Evolutionary conservation across 2,888 invertebrate genomes (phyloP).

Genomic region (Seira ritae): DNA sequence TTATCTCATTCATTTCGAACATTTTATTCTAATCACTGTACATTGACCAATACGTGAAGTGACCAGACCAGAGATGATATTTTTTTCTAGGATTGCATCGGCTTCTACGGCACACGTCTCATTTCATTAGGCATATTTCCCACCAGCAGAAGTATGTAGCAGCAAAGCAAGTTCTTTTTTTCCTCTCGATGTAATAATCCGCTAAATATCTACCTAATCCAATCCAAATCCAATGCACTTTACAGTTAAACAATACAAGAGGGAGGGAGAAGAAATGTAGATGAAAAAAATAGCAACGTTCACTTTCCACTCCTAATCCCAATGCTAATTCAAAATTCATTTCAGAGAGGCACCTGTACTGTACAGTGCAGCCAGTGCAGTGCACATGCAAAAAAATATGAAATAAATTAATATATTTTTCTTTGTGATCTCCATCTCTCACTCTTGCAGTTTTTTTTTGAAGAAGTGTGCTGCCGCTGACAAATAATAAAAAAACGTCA

Average conservation of each 20-base stretch:
- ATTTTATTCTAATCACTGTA: no score
- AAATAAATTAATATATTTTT: no score
- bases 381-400: background rate
- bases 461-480: background rate
- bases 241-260: no score
- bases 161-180: background rate
- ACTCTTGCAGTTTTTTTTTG: background rate
- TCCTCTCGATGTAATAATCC: background rate
- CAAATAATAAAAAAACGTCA: conserved; percentile 18
- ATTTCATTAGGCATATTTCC: conserved; percentile 11
- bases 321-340: no score
- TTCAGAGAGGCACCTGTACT: background rate
- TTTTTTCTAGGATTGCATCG: background rate
- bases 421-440: background rate
- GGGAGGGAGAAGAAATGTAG: background rate
- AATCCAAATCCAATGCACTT: no score
- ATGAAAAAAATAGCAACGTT: conserved; percentile 3
- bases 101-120: conserved; percentile 28
- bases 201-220: background rate
- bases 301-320: conserved; percentile 24
- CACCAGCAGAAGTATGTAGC: no score
- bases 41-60: conserved; percentile 20
- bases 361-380: no score
- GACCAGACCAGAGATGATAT: background rate
- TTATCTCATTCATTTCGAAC: background rate